Evolutionary conservation across 2,113 vertebrate species (phyloP), one percentile per base, ranked within the genome.

Genomic region (Holacanthus passer): DNA sequence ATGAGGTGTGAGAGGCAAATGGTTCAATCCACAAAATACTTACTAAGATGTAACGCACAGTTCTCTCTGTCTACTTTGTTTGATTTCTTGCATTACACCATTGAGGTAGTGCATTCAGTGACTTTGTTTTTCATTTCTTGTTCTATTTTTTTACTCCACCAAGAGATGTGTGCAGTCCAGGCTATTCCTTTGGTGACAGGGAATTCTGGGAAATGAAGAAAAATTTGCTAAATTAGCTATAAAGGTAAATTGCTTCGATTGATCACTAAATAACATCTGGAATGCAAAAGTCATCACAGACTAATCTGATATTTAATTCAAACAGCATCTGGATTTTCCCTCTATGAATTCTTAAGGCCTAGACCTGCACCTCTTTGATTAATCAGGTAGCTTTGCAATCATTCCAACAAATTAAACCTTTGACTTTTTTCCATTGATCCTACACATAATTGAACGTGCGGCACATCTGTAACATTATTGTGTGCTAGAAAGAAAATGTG

Each of bases 361-460:
- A 24, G 20, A 69, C 63, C 50, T 55, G 17, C 50, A 62, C 73
- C 66, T 68, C 56, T 63, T 58, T 48, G 14, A 70, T 79, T 31
- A 24, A 75, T 56, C 12, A 29, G 43, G 4, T n/a, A n/a, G 22
- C 31, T 19, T 68, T 71, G 10, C 20, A 50, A 50, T 39, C 29
- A 59, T 14, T 13, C 9, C 59, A 48, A 82, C n/a, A 71, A 71
- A 81, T 71, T 37, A 52, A 35, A 63, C 69, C 24, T 10, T 29
- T 68, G 27, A 53, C 60, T 27, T 75, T 59, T 65, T 24, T 53
- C 13, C 0, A 1, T 41, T 64, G 32, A 80, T 47, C 55, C 55
- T 27, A 48, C 45, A 50, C 31, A 39, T 27, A 20, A n/a, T 13
- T 22, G 47, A 85, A 79, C 59, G 76, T 29, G 17, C 70, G 48